Percentiles rank a stretch among this genome's conserved stretches.
Conservation (phyloP, 2,113 vertebrate species). For the Opisthocomus hoazin region DNA sequence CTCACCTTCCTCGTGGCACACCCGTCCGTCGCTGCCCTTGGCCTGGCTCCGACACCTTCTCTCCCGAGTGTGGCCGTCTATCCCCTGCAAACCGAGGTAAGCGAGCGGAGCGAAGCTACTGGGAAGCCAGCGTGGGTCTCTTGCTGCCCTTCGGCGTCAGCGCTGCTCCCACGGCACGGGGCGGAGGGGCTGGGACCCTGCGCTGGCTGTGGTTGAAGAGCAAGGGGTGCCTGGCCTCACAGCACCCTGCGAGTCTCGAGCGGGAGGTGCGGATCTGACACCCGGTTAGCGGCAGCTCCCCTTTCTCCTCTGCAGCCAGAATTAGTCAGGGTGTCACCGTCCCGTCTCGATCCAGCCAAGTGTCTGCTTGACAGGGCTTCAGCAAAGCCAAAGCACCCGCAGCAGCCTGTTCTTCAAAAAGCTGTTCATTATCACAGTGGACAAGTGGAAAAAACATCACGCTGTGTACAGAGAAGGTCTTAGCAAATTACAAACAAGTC, state of each 20-base stretch:
- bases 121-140: neutral
- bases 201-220: fast-evolving
- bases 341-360: neutral
- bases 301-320: neutral
- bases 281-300: neutral
- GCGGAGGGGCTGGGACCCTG: neutral
- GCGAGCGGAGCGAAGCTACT: neutral
- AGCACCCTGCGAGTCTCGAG: neutral
- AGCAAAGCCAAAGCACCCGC: neutral
- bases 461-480: neutral
- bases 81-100: neutral
- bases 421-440: neutral
- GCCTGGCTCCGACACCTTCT: neutral
- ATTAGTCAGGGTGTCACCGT: neutral
- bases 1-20: neutral
- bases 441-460: neutral
- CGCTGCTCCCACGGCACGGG: fast-evolving
- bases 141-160: fast-evolving
- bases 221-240: neutral
- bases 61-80: neutral
- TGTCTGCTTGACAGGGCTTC: neutral
- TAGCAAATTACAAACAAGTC: neutral
- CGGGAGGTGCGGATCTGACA: neutral
- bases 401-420: neutral
- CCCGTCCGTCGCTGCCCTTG: neutral